phyloP scores from a whole-genome alignment of 2,797 vertebrate genomes.

The Odontamblyopus lacepedii region DNA sequence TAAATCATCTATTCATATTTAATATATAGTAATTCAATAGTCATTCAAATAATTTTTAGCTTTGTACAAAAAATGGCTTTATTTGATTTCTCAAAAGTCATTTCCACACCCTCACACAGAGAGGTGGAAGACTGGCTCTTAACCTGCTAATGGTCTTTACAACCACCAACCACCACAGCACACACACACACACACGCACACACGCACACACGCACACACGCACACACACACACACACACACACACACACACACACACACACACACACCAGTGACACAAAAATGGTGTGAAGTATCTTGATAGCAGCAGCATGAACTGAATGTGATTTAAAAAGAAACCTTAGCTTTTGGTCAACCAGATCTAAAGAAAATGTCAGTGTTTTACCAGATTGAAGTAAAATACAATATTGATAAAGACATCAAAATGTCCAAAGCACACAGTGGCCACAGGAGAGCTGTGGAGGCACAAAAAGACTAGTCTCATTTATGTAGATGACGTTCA shows the following conservation, averaged over 20 bases:
- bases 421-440: slow-evolving; percentile 65
- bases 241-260: not conserved
- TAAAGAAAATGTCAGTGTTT: slow-evolving; percentile 31
- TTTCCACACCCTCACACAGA: no score
- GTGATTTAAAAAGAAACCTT: not conserved
- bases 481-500: slow-evolving; percentile 84
- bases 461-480: slow-evolving; percentile 71
- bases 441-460: slow-evolving; percentile 89
- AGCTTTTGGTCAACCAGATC: not conserved
- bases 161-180: no score
- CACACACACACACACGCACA: not conserved
- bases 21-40: not conserved
- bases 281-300: not conserved
- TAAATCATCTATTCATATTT: no score
- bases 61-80: no score
- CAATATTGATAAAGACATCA: slow-evolving; percentile 4
- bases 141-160: no score
- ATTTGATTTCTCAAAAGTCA: no score
- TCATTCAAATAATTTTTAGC: not conserved
- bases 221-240: no score
- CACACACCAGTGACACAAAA: no score
- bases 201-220: no score
- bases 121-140: no score
- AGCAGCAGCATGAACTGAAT: not conserved
- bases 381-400: not conserved